Conservation (phyloP, 2,888 invertebrate species). For the Heteropelma amictum region DNA sequence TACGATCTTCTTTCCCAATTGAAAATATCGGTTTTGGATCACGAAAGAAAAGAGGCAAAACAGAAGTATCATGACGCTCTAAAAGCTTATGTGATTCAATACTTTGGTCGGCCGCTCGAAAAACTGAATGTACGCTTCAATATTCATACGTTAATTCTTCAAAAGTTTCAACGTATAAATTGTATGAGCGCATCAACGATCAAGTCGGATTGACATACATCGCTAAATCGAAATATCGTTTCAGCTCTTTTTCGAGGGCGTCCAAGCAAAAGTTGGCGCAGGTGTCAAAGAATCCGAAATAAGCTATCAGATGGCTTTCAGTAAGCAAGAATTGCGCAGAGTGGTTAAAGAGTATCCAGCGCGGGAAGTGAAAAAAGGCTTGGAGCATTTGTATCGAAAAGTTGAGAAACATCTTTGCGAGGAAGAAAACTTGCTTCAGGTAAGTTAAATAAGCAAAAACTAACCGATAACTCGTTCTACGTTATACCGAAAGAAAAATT, state of each 20-base stretch:
- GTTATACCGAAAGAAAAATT: too few species aligned
- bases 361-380: slow-evolving; percentile 93
- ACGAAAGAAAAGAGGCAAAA: slow-evolving; percentile 93
- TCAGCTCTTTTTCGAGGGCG: slow-evolving; percentile 97
- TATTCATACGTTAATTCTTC: too few species aligned
- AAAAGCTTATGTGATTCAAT: slow-evolving; percentile 93
- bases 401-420: slow-evolving; percentile 98
- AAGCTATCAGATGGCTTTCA: slow-evolving; percentile 97
- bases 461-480: too few species aligned
- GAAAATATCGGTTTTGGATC: slow-evolving; percentile 93
- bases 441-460: too few species aligned
- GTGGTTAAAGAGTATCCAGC: slow-evolving; percentile 97
- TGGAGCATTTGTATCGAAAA: slow-evolving; percentile 95
- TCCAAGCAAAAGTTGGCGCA: slow-evolving; percentile 93
- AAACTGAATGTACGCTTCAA: slow-evolving; percentile 87
- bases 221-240: too few species aligned
- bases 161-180: neutral
- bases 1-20: slow-evolving; percentile 91
- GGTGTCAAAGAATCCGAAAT: slow-evolving; percentile 98
- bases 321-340: slow-evolving; percentile 96
- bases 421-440: slow-evolving; percentile 93
- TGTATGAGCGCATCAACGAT: too few species aligned
- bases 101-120: slow-evolving; percentile 95
- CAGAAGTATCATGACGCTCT: slow-evolving; percentile 93
- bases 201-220: too few species aligned